Conservation (phyloP, 2,113 vertebrate species). For the Nycticebus coucang region DNA sequence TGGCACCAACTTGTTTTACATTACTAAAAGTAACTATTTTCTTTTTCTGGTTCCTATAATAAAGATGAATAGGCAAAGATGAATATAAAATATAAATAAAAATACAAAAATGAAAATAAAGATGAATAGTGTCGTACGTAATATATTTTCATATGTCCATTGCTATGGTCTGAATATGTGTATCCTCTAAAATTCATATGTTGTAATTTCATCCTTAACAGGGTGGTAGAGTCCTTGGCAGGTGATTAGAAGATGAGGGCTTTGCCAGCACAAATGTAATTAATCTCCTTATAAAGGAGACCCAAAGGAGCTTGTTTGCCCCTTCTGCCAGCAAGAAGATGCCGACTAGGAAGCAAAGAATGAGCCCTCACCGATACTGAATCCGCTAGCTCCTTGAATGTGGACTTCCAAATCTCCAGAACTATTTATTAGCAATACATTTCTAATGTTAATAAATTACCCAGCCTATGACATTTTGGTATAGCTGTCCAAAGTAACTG, state of each 20-base stretch:
- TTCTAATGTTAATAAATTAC: not conserved
- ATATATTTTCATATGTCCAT: not conserved
- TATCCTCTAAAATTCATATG: not conserved
- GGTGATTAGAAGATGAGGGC: not conserved
- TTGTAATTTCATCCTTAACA: not conserved
- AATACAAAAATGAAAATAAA: not conserved
- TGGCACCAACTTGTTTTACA: not conserved
- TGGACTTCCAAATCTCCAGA: not conserved
- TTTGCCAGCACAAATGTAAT: not conserved
- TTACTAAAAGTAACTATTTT: not conserved
- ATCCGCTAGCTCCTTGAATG: not conserved
- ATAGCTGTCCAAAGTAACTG: not conserved
- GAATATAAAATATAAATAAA: too few species aligned
- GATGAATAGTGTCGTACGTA: not conserved
- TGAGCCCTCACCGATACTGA: not conserved
- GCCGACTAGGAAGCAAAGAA: not conserved
- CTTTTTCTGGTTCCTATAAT: not conserved
- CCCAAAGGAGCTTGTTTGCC: not conserved
- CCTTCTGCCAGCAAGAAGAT: not conserved
- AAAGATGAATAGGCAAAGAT: not conserved
- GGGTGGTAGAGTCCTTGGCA: not conserved
- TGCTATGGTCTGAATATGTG: not conserved
- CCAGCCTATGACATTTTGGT: not conserved
- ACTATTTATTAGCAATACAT: not conserved
- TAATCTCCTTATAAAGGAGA: not conserved